Evolutionary conservation across 35 echinoderm and acorn worm species (phyloP), one percentile per base, ranked within the genome.

Genomic region (Patiria miniata): DNA sequence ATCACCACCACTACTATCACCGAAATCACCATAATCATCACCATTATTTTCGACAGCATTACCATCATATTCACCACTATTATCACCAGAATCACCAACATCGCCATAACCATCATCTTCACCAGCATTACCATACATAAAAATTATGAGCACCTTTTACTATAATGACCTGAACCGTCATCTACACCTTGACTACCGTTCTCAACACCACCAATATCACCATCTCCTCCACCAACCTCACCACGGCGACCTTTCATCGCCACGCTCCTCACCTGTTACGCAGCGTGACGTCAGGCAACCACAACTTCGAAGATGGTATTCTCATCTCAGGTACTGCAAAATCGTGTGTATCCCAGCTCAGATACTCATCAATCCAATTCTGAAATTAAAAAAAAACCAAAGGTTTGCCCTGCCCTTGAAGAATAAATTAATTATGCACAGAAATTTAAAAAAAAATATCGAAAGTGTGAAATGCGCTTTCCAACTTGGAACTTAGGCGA

Each of bases 211-310:
- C 37, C 0, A 40, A 21, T 16, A 21, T 42, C 26, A 47, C 42
- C 42, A 47, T 12, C 42, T 47, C 12, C 42, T 6, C 42, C 12
- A 47, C 12, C 42, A 47, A 47, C 42, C 4, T 47, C 30, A 59
- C 37, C 8, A 85, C 36, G 16, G 21, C 22, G 55, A 32, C 12
- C 37, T 2, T 28, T 16, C 8, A 9, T 19, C 55, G 2, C 40
- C 61, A 76, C 7, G 22, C 34, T 39, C 17, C 53, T 61, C 68
- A 92, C 90, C 83, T 92, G 29, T 92, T 86, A 4, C 77, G 26
- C 5, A 92, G 42, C 42, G 83, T 92, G 8, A 92, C 19, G 56
- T 92, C 90, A 8, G 90, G 90, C 37, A 86, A 22, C 90, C 90
- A 92, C 33, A 92, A 37, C 7, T 92, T 78, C 15, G 79, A 54